Evolutionary conservation across 2,113 vertebrate genomes (phyloP), one percentile per base, ranked within the genome.

Genomic region (Dicaeum eximium): DNA sequence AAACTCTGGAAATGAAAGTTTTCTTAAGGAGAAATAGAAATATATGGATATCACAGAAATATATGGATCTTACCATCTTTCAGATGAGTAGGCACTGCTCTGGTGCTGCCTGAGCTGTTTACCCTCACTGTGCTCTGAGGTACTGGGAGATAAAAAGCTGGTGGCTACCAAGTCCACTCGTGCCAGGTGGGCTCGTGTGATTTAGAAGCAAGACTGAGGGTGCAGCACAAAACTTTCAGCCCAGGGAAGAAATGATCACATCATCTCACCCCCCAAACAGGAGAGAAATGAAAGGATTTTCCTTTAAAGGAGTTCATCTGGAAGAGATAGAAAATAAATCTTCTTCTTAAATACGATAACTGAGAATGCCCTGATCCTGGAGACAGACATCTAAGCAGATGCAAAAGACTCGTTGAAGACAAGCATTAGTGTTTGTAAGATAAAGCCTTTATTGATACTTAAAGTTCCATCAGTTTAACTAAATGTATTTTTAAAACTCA

Each of bases 401-500:
- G 94, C 83, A 97, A 87, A 88, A 90, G 72, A 92, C 69, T 93
- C 38, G 1, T 42, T 51, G 77, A 95, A 96, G 91, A 95, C 80
- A 96, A 93, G 72, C 94, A 94, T 94, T 97, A 96, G 80, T 95
- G 94, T 95, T 96, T 93, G 91, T 64, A 91, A 97, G 96, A 97
- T 88, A 96, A 97, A 97, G 88, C 75, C 91, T 97, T 96, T 96
- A 97, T 95, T 95, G 95, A 96, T 95, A 94, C 91, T 96, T 97
- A 96, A 94, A 95, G 95, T 96, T 96, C 92, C 96, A 97, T 94
- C 96, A 94, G 94, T 95, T 97, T 96, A 97, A 96, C 91, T 95
- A 95, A 94, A 96, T 95, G 96, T 95, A 95, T 94, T 97, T 97
- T 97, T 97, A 97, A 96, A 97, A 96, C 94, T 96, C 95, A 74